These are phyloP conservation scores for Maniola jurtina DNA, from an alignment of 1,140 invertebrate genomes.

Conservation along the genomic window DNA sequence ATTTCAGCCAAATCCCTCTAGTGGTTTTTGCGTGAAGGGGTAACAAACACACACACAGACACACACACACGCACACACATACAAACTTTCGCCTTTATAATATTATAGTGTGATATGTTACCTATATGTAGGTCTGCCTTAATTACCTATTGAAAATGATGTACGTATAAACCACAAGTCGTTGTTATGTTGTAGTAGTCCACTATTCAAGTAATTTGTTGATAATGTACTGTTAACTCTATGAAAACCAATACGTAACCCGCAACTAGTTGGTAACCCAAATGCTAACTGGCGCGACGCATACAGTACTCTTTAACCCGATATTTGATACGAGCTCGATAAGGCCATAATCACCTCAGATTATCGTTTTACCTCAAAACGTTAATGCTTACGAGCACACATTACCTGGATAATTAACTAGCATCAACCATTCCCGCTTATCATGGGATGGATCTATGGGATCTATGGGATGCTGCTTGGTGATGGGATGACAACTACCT, in stretches of 20 bases:
- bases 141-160: too few relatives aligned
- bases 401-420: slow-evolving; percentile 14
- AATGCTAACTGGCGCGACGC: not conserved
- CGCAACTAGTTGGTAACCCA: not conserved
- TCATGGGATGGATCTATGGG: not conserved
- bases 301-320: not conserved
- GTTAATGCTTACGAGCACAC: slow-evolving; percentile 5
- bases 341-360: slow-evolving; percentile 13
- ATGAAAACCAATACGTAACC: not conserved
- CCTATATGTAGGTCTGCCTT: too few relatives aligned
- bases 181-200: too few relatives aligned
- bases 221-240: not conserved
- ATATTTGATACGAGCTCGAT: slow-evolving; percentile 5
- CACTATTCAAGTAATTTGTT: not conserved
- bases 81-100: too few relatives aligned
- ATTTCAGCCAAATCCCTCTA: too few relatives aligned
- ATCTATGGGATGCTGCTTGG: too few relatives aligned
- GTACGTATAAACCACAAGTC: too few relatives aligned
- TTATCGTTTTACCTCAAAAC: slow-evolving; percentile 17
- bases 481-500: slow-evolving; percentile 1
- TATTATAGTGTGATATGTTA: too few relatives aligned
- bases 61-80: too few relatives aligned
- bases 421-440: not conserved
- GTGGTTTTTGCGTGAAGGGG: too few relatives aligned
- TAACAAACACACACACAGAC: too few relatives aligned